phyloP scores from a whole-genome alignment of 92 coral and sea anemone genomes.

The Umimayanthus kanabou region DNA sequence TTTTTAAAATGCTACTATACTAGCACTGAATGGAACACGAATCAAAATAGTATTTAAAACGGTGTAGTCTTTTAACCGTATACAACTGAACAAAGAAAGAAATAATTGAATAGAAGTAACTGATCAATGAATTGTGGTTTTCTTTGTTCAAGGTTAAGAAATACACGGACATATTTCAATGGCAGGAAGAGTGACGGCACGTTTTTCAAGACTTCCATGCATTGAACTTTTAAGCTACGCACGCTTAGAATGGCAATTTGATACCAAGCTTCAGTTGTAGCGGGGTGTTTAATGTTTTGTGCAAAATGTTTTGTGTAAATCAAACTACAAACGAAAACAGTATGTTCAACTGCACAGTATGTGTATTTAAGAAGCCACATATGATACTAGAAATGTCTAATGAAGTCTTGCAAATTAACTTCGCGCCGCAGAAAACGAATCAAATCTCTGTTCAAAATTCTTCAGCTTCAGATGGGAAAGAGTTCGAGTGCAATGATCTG shows the following conservation, averaged over 20 bases:
- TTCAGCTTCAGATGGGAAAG: not conserved
- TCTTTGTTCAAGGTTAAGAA: not conserved
- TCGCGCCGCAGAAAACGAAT: not conserved
- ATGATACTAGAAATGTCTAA: slow-evolving; percentile 1
- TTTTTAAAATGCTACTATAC: not conserved
- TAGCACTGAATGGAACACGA: not conserved
- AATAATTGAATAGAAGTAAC: not conserved
- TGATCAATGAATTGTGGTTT: not conserved
- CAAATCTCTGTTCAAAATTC: not conserved
- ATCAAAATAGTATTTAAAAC: not conserved
- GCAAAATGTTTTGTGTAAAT: slow-evolving; percentile 8
- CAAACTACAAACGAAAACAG: slow-evolving; percentile 31
- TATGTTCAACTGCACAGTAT: slow-evolving; percentile 4
- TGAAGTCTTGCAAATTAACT: slow-evolving; percentile 38
- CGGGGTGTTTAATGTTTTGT: slow-evolving; percentile 9
- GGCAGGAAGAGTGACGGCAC: not conserved
- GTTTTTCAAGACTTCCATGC: not conserved
- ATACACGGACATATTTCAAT: not conserved
- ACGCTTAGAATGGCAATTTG: slow-evolving; percentile 1
- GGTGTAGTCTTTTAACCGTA: not conserved
- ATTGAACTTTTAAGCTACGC: not conserved
- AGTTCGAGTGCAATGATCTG: not conserved
- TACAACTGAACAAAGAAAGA: not conserved
- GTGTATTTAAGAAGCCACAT: slow-evolving; percentile 24
- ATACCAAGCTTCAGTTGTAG: slow-evolving; percentile 27